phyloP scores from a whole-genome alignment of 2,113 vertebrate genomes.

The Ictalurus punctatus region DNA sequence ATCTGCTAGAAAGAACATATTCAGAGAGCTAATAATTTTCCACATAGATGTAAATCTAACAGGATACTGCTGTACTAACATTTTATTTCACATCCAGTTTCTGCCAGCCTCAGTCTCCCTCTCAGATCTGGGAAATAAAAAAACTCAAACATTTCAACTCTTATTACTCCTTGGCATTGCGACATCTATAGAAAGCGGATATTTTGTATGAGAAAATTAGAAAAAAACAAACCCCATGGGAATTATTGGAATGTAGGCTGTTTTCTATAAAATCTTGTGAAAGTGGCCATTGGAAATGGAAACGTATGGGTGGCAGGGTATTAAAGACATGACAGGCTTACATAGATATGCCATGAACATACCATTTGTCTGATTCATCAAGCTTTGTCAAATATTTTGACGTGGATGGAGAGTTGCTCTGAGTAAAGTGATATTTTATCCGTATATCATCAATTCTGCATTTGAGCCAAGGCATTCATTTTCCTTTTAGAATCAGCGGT shows the following conservation, averaged over 20 bases:
- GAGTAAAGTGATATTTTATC: slow-evolving; percentile 9
- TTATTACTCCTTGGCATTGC: neutral
- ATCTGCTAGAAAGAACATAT: slow-evolving; percentile 4
- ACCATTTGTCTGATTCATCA: neutral
- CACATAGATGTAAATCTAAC: slow-evolving; percentile 31
- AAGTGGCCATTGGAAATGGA: slow-evolving; percentile 14
- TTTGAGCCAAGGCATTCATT: neutral
- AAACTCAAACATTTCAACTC: neutral
- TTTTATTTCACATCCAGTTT: neutral
- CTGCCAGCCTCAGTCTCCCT: slow-evolving; percentile 4
- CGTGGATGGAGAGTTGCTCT: slow-evolving; percentile 4
- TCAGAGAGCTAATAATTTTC: slow-evolving; percentile 14
- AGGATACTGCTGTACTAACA: slow-evolving; percentile 23
- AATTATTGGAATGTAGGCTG: neutral
- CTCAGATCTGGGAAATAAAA: neutral
- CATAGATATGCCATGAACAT: neutral
- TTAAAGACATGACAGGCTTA: neutral
- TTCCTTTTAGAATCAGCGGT: slow-evolving; percentile 1
- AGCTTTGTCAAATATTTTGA: slow-evolving; percentile 2
- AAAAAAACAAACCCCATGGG: neutral
- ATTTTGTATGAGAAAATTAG: neutral
- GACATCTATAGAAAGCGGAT: neutral
- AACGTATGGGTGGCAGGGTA: slow-evolving; percentile 19
- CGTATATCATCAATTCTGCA: neutral
- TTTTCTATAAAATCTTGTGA: slow-evolving; percentile 23